Evolutionary conservation across 2,888 invertebrate species (phyloP), one percentile per base, ranked within the genome.

Genomic region (Diadromus collaris): DNA sequence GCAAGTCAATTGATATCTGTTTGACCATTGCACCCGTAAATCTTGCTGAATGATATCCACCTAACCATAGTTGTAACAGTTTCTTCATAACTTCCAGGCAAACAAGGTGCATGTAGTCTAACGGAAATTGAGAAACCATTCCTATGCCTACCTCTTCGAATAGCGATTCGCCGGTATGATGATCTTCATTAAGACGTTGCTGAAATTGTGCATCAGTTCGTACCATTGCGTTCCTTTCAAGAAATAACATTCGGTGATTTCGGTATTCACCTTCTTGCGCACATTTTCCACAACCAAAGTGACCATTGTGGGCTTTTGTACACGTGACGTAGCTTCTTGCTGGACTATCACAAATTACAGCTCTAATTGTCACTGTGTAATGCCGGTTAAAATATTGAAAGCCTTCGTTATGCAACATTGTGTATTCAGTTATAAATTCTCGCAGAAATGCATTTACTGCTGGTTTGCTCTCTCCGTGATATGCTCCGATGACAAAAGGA

Each of bases 21-120:
- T n/a, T n/a, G n/a, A n/a, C n/a, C n/a, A n/a, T n/a, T n/a, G n/a
- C n/a, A n/a, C n/a, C n/a, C n/a, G n/a, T n/a, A n/a, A n/a, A n/a
- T n/a, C n/a, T n/a, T n/a, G n/a, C n/a, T n/a, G n/a, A n/a, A n/a
- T n/a, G n/a, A n/a, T n/a, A n/a, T n/a, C n/a, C n/a, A n/a, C n/a
- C n/a, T n/a, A n/a, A n/a, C 32, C 13, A 58, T 32, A 13, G 3
- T 29, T 56, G 27, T 16, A 27, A 9, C n/a, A 13, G 29, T 29
- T 27, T 27, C 29, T 29, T 41, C 41, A 41, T 41, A 4, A 84
- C 84, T 27, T 83, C 61, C 76, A 81, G 41, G 10, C 41, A 84
- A 34, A 84, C 78, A 16, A 85, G 56, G 77, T 79, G 76, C 79
- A 79, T 79, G 48, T 76, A 76, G 48, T 79, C 79, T 38, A 79